Conservation (phyloP, 2,113 vertebrate species). For the Vulpes lagopus region DNA sequence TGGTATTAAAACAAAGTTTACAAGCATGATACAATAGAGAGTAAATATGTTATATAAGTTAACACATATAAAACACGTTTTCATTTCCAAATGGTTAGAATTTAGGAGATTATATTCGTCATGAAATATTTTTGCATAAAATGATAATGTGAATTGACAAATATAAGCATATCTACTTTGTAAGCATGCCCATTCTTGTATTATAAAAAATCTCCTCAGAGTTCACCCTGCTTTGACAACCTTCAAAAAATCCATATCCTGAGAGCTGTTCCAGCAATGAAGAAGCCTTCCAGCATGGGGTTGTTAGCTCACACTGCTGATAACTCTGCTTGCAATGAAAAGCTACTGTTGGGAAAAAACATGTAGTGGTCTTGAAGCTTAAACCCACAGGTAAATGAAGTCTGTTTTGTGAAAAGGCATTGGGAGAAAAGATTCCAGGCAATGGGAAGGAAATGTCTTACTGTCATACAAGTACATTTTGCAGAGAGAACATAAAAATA, state of each 20-base stretch:
- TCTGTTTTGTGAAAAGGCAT: slow-evolving; percentile 28
- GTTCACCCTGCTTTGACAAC: background rate
- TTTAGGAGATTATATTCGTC: background rate
- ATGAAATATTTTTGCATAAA: background rate
- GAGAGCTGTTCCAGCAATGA: background rate
- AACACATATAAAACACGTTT: background rate
- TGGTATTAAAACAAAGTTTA: background rate
- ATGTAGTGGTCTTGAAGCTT: slow-evolving; percentile 31
- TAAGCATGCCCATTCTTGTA: background rate
- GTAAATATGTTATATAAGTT: background rate
- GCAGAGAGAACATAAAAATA: background rate
- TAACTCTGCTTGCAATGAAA: slow-evolving; percentile 56
- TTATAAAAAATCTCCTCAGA: slow-evolving; percentile 50
- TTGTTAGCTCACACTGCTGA: slow-evolving; percentile 26
- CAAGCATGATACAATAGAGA: background rate
- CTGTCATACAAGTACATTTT: background rate
- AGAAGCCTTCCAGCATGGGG: background rate
- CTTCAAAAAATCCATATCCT: slow-evolving; percentile 47
- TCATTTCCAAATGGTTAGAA: background rate
- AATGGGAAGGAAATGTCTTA: background rate
- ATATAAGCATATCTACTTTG: background rate
- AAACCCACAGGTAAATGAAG: slow-evolving; percentile 16
- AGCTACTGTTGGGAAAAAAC: background rate
- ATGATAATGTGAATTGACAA: accelerated
- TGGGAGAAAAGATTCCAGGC: background rate